Percentiles rank a stretch among this genome's conserved stretches.
Conservation (phyloP, 2,888 invertebrate genomes). For the Selenia dentaria region DNA sequence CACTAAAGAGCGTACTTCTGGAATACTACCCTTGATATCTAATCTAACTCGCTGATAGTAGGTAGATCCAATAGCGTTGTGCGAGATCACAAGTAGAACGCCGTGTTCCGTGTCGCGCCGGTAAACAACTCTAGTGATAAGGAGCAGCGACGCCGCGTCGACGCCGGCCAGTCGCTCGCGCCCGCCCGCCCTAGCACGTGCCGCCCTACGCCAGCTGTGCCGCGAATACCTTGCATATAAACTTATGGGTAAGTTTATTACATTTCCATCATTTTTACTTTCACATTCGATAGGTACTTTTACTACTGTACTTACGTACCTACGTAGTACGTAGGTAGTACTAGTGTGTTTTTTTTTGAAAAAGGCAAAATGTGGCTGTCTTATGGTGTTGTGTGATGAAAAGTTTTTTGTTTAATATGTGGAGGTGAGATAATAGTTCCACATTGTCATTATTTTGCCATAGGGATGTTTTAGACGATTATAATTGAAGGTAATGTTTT, state of each 20-base stretch:
- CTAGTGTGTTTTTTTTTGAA: too few relatives aligned
- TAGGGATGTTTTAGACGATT: too few relatives aligned
- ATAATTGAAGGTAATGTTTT: too few relatives aligned
- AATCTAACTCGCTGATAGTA: not conserved
- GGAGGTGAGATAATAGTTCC: too few relatives aligned
- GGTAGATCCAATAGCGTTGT: not conserved
- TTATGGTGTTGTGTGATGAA: too few relatives aligned
- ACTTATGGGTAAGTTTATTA: conserved; percentile 18
- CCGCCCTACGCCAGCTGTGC: conserved; percentile 22
- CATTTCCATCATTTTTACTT: not conserved
- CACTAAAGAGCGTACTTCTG: too few relatives aligned
- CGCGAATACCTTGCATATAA: not conserved
- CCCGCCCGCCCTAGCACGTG: conserved; percentile 74
- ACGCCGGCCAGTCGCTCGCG: conserved; percentile 71
- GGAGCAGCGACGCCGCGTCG: conserved; percentile 33
- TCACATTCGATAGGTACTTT: too few relatives aligned
- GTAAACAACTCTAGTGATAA: conserved; percentile 14
- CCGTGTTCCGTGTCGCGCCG: not conserved
- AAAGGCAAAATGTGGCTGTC: too few relatives aligned
- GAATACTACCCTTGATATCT: too few relatives aligned
- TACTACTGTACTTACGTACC: too few relatives aligned
- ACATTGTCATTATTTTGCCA: too few relatives aligned
- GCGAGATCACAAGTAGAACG: conserved; percentile 7
- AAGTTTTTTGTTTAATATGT: too few relatives aligned
- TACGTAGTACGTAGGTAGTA: not conserved